Conservation (phyloP, 53 echinoderm and acorn worm species). For the Hippasteria phrygiana region DNA sequence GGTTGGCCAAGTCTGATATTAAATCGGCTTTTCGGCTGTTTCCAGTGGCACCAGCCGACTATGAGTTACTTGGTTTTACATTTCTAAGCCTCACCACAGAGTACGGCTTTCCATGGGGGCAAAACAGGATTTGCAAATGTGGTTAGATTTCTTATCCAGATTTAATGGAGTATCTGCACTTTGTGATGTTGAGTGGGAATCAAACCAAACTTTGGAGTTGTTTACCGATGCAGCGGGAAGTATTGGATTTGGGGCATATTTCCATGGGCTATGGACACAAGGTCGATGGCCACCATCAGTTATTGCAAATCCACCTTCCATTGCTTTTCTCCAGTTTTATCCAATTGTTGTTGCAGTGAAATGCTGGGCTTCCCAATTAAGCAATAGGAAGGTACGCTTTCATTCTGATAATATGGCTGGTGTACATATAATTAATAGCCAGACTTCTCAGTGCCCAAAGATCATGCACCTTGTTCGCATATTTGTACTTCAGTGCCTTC, state of each 20-base stretch:
- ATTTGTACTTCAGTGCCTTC: slow-evolving; percentile 42
- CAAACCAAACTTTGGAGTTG: neutral
- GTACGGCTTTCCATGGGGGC: slow-evolving; percentile 34
- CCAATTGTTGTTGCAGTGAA: slow-evolving; percentile 52
- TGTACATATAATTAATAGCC: slow-evolving; percentile 62
- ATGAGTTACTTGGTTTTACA: slow-evolving; percentile 38
- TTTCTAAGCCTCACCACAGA: neutral
- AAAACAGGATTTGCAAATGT: slow-evolving; percentile 13
- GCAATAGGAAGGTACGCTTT: slow-evolving; percentile 37
- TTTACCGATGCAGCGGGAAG: slow-evolving; percentile 31
- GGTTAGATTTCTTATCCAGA: slow-evolving; percentile 12
- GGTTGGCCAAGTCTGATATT: slow-evolving; percentile 62
- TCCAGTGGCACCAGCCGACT: slow-evolving; percentile 13
- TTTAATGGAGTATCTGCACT: slow-evolving; percentile 45
- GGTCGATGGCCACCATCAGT: slow-evolving; percentile 7
- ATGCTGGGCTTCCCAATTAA: slow-evolving; percentile 39
- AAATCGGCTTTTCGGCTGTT: slow-evolving; percentile 45
- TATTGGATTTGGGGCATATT: slow-evolving; percentile 23
- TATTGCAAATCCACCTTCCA: slow-evolving; percentile 19
- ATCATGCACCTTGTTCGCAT: slow-evolving; percentile 53
- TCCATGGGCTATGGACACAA: slow-evolving; percentile 19
- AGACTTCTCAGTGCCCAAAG: slow-evolving; percentile 41
- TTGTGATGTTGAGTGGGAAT: neutral
- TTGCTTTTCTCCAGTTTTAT: slow-evolving; percentile 58
- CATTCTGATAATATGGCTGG: slow-evolving; percentile 67